Evolutionary conservation across 1,140 invertebrate species (phyloP).

Genomic region (Lamellibrachia luymesi): DNA sequence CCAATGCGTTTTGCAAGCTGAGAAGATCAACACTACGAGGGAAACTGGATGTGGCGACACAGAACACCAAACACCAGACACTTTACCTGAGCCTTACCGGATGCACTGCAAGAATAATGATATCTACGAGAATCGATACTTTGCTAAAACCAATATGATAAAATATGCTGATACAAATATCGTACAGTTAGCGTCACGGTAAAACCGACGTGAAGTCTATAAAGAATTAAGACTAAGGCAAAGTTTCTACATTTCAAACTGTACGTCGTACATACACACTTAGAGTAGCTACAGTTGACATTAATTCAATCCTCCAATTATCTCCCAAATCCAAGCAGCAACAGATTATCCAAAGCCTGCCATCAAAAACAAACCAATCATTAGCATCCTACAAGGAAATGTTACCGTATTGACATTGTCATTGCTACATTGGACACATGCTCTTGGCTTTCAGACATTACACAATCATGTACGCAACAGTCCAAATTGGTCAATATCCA

Average conservation of each 20-base stretch:
- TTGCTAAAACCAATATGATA: neutral
- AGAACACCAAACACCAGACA: neutral
- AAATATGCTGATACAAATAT: neutral
- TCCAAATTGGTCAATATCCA: neutral
- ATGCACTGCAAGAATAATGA: neutral
- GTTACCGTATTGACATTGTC: neutral
- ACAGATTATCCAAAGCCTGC: neutral
- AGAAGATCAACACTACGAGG: neutral
- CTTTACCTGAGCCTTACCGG: neutral
- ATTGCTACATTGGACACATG: neutral
- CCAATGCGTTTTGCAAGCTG: no score
- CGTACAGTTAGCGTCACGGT: no score
- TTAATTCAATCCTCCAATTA: neutral
- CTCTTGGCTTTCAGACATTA: neutral
- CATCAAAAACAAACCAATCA: neutral
- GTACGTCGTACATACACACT: neutral
- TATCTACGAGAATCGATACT: neutral
- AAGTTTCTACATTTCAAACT: no score
- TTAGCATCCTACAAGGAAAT: neutral
- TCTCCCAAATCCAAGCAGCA: neutral
- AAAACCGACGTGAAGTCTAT: no score
- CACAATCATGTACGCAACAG: neutral
- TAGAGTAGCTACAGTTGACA: neutral
- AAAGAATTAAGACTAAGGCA: no score
- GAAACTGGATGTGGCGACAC: neutral